Base-by-base conservation (phyloP, 2,888 invertebrate genomes). In the Amorpha juglandis region DNA sequence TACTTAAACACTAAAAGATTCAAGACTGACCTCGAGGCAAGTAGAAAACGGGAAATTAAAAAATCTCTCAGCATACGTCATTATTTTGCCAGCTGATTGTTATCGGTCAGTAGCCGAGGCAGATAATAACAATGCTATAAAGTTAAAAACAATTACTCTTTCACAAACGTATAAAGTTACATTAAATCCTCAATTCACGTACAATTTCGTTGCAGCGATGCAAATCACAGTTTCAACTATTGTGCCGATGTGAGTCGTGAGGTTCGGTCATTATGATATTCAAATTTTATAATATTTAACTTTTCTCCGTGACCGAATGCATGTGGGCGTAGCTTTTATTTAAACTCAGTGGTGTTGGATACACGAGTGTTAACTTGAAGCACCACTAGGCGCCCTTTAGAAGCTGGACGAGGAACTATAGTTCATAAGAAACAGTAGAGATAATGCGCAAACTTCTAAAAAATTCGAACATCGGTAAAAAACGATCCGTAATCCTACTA, bases 261-360 rank as follows among this genome's bases (percentile, higher is more conserved):
- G 70, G 68, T 67, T 69, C 68, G 65, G 69, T 76, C 71, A 78
- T 81, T 80, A 76, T 73, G 75, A 76, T 81, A 80, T 82, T 80
- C 69, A 79, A 79, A 81, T 78, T 71, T 68, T 69, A 71, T 71
- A 72, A 70, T 71, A 71, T 74, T 75, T 69, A 70, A 73, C 68
- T 74, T 72, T 70, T 72, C 68, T 70, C 68, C 69, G 67, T 67
- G 69, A 64, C 64, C 67, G 48, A 35, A 9, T 16, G 38, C 62
- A 63, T 68, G 72, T 77, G 69, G 74, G 74, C 70, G 74, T 70
- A 63, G 67, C 70, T 75, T 73, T 71, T 73, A 72, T 72, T 70
- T 69, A 67, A 69, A 71, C 71, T 64, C 70, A 65, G 64, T 66
- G 65, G 67, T 67, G 67, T 67, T 67, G 66, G 50, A 70, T 67